phyloP scores from a whole-genome alignment of 1,140 invertebrate genomes.

The Caenorhabditis brenneri region DNA sequence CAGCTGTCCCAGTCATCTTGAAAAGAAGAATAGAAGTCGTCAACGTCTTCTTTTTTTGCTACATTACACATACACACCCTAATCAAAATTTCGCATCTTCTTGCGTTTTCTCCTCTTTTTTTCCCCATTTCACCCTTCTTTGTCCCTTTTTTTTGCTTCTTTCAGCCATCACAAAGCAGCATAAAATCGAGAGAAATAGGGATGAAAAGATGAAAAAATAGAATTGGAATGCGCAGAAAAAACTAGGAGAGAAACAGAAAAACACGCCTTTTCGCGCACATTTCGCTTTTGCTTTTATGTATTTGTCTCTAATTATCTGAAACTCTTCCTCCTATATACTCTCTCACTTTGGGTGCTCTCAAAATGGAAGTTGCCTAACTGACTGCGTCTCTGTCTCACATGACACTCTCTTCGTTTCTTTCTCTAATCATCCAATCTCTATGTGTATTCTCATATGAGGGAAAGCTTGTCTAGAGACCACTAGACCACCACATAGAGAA shows the following conservation, averaged over 20 bases:
- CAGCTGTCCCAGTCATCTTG: neutral
- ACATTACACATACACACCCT: constrained; percentile 21
- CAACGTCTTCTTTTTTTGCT: constrained; percentile 8
- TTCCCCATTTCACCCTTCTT: neutral
- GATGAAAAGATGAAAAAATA: constrained; percentile 13
- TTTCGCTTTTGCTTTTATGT: constrained; percentile 15
- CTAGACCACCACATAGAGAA: constrained; percentile 7
- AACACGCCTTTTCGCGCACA: constrained; percentile 28
- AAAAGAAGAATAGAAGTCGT: neutral
- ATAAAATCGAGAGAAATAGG: neutral
- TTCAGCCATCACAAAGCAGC: constrained; percentile 24
- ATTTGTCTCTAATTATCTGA: neutral
- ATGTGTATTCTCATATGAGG: neutral
- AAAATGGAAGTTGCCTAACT: neutral
- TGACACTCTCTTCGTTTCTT: constrained; percentile 13
- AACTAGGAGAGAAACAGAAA: neutral
- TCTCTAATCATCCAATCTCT: constrained; percentile 15
- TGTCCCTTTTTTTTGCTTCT: neutral
- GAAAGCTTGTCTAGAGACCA: constrained; percentile 25
- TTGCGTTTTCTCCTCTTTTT: neutral
- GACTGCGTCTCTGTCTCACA: constrained; percentile 13
- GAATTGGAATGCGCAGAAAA: constrained; percentile 2
- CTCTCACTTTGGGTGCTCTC: neutral
- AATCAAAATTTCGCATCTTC: constrained; percentile 43
- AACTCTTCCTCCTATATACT: neutral